Base-by-base conservation (phyloP, 2,113 vertebrate genomes). In the Etia nguti region DNA sequence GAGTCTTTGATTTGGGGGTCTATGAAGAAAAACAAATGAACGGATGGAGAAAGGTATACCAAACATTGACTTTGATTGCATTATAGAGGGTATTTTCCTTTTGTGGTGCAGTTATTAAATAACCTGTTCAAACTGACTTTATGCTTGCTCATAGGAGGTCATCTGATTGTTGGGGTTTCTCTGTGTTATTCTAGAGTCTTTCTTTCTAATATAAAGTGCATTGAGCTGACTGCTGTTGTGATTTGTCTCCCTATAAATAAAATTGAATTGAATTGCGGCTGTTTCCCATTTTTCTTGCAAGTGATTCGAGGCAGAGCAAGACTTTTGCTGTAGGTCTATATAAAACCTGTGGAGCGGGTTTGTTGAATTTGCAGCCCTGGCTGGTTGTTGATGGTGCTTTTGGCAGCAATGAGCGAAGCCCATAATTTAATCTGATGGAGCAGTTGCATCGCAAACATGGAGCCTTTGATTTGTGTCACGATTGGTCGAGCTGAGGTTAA, bases 381-480 rank as follows among this genome's bases (percentile, higher is more conserved):
- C 43, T 50, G 70, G 15, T 31, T 8, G 38, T 29, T 46, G 22
- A 24, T 10, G 15, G 6, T 1, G 26, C 26, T 50, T 77, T 50
- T 77, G 43, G 70, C 26, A 77, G 43, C 70, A 4, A 2, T 12
- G 26, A 31, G 4, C 0, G 3, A 77, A 77, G 16, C 43, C 70
- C 43, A 31, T 20, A 77, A 31, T 77, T 77, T 77, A 50, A 77
- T 50, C 70, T 77, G 70, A 50, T n/a, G 70, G 24, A 50, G 6
- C 16, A 31, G 43, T 4, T 50, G 43, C 70, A 50, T 31, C 10
- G 16, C 43, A 77, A 77, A 50, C 16, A 50, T 0, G 10, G 50
- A 79, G 22, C 48, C 57, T 62, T 82, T 82, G 68, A 81, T 50
- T 46, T 31, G 34, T 38, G 85, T 60, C 56, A 8, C 6, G 54